phyloP scores from a whole-genome alignment of 2,113 vertebrate genomes.

The Passer montanus region DNA sequence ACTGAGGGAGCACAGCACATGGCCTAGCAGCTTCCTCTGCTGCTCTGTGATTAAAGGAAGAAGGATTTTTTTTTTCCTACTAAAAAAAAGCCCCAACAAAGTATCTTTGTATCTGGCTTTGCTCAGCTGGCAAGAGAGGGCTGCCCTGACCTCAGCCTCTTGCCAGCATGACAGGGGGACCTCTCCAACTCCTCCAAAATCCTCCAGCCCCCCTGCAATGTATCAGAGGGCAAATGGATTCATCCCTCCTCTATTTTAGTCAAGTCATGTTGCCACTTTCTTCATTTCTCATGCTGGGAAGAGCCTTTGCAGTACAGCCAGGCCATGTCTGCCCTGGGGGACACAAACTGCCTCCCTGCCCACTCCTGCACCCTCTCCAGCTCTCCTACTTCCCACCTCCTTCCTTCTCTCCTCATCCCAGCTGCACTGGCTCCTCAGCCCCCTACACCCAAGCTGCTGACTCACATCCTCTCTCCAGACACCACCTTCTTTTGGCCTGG shows the following conservation, averaged over 20 bases:
- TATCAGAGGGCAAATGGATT: not conserved
- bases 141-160: not conserved
- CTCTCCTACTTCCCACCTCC: not conserved
- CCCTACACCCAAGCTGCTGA: slow-evolving; percentile 18
- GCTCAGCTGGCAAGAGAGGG: not conserved
- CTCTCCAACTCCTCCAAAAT: not conserved
- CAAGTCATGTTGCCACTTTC: not conserved
- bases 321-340: not conserved
- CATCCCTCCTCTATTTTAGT: not conserved
- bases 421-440: not conserved
- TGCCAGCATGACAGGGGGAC: not conserved
- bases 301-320: not conserved
- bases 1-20: not conserved
- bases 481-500: not conserved
- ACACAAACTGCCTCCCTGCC: not conserved
- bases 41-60: not conserved
- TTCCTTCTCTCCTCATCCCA: not conserved
- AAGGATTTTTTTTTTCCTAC: not conserved
- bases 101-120: not conserved
- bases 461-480: slow-evolving; percentile 46
- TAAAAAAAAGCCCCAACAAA: not conserved
- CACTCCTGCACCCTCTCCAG: not conserved
- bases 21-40: not conserved
- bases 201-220: not conserved
- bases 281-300: not conserved